These are phyloP conservation scores for Branchipolynoe longqiensis DNA, from an alignment of 2,888 invertebrate species.

Conservation along the genomic window DNA sequence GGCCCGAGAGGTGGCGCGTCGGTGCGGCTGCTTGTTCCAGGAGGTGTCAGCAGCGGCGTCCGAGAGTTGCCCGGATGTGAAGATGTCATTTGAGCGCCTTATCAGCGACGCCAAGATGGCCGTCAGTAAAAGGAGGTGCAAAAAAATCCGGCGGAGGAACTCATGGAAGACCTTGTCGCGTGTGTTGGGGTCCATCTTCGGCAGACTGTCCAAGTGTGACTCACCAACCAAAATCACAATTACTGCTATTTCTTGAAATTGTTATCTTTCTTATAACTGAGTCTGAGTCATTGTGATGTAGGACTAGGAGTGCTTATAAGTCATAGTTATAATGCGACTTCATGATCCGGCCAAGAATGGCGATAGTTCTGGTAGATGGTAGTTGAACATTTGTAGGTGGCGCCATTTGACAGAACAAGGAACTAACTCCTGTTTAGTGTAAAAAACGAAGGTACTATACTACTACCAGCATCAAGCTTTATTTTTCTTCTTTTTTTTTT, in stretches of 20 bases:
- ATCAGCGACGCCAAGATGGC: not conserved
- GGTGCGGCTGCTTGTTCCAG: slow-evolving; percentile 73
- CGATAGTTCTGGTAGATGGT: too few relatives aligned
- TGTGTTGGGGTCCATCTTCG: slow-evolving; percentile 36
- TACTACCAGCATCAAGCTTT: too few relatives aligned
- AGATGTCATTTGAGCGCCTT: slow-evolving; percentile 8
- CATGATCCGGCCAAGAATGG: too few relatives aligned
- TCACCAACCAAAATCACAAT: slow-evolving; percentile 41
- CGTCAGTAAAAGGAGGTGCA: not conserved
- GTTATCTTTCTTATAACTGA: too few relatives aligned
- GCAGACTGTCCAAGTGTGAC: slow-evolving; percentile 20
- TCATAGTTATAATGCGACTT: too few relatives aligned
- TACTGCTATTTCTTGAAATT: slow-evolving; percentile 24
- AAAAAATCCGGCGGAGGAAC: slow-evolving; percentile 16
- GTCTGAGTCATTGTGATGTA: too few relatives aligned
- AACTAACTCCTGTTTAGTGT: too few relatives aligned
- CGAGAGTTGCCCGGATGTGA: slow-evolving; percentile 64
- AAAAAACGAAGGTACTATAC: too few relatives aligned
- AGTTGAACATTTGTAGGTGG: too few relatives aligned
- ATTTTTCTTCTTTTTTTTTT: too few relatives aligned
- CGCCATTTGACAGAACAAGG: too few relatives aligned
- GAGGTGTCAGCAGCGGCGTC: slow-evolving; percentile 77
- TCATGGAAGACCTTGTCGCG: slow-evolving; percentile 25
- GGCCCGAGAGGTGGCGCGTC: slow-evolving; percentile 72
- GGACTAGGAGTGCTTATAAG: too few relatives aligned